These are phyloP conservation scores for Hylia prasina DNA, from an alignment of 2,113 vertebrate genomes.

Conservation along the genomic window DNA sequence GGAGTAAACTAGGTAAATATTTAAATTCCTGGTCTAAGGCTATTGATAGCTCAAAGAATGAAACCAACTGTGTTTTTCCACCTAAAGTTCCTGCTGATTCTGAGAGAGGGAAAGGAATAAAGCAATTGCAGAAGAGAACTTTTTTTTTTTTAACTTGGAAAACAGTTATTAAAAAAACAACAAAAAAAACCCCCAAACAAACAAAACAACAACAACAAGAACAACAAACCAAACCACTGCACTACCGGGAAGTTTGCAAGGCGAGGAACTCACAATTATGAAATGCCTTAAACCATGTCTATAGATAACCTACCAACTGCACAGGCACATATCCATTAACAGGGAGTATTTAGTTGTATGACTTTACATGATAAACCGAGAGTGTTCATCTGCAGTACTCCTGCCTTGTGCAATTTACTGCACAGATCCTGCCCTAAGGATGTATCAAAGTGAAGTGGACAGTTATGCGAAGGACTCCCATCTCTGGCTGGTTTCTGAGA, in stretches of 20 bases:
- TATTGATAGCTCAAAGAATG: not conserved
- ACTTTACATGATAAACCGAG: not conserved
- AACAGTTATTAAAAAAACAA: fast-evolving
- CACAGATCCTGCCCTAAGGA: not conserved
- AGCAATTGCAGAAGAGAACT: not conserved
- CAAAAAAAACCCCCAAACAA: not conserved
- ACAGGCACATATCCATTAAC: not conserved
- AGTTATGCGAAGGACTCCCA: not conserved
- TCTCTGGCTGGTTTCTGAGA: not conserved
- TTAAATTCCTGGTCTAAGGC: not conserved
- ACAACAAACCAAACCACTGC: not conserved
- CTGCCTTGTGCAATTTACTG: not conserved
- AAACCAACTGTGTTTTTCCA: not conserved
- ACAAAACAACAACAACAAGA: no score
- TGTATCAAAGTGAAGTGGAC: not conserved
- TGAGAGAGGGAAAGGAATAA: not conserved
- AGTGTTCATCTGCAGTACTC: not conserved
- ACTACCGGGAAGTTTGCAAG: not conserved
- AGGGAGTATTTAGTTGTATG: not conserved
- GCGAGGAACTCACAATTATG: not conserved
- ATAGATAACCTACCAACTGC: not conserved
- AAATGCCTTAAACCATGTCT: not conserved
- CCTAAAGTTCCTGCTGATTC: not conserved
- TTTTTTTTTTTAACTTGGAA: not conserved
- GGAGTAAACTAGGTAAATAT: not conserved